Percentiles rank a stretch among this genome's conserved stretches.
phyloP scores from a whole-genome alignment of 2,797 vertebrate genomes.

The Synanceia verrucosa region DNA sequence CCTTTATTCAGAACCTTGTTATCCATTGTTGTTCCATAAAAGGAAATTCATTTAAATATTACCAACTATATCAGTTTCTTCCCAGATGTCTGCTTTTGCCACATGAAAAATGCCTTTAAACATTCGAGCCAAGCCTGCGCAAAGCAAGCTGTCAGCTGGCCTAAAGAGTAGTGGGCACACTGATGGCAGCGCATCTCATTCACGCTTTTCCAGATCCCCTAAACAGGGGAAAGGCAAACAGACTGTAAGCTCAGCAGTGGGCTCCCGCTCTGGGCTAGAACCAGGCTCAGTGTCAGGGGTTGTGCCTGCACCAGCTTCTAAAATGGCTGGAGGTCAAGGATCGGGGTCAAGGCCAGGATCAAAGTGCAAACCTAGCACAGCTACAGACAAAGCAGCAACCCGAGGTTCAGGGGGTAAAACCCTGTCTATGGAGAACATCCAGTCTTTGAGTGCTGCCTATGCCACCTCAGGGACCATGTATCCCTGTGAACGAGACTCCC shows the following conservation, averaged over 20 bases:
- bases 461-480: conserved; percentile 95
- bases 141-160: conserved; percentile 86
- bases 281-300: conserved; percentile 74
- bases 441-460: conserved; percentile 96
- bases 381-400: conserved; percentile 66
- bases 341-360: conserved; percentile 31
- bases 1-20: conserved; percentile 41
- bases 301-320: conserved; percentile 42
- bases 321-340: conserved; percentile 43
- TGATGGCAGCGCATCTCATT: conserved; percentile 87
- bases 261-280: conserved; percentile 87
- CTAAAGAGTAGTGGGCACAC: conserved; percentile 86
- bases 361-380: conserved; percentile 50
- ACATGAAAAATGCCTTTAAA: conserved; percentile 76
- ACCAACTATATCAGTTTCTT: conserved; percentile 20
- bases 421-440: conserved; percentile 97
- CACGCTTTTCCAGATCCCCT: conserved; percentile 88
- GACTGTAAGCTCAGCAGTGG: conserved; percentile 82
- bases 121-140: conserved; percentile 71
- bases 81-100: conserved; percentile 35
- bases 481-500: conserved; percentile 88
- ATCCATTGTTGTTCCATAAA: conserved; percentile 23
- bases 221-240: conserved; percentile 89
- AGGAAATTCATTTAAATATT: conserved; percentile 40
- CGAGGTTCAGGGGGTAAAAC: conserved; percentile 89